These are phyloP conservation scores for Caenorhabditis latens DNA, from an alignment of 1,140 invertebrate genomes.

Conservation along the genomic window DNA sequence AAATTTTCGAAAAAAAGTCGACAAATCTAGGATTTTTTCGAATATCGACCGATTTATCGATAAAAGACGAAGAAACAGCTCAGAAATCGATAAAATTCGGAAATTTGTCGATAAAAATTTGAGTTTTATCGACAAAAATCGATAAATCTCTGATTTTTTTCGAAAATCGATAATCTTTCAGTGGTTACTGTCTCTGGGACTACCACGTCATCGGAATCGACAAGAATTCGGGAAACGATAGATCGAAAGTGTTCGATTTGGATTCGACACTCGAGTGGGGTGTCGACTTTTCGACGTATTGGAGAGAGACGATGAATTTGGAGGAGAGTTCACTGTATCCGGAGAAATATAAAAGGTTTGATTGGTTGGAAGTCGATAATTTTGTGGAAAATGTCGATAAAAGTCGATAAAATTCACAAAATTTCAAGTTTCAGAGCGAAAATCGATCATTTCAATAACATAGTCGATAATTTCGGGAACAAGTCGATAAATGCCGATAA, in stretches of 20 bases:
- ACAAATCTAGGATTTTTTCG: no score
- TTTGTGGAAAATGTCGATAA: background rate
- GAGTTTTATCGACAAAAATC: background rate
- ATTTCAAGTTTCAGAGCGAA: background rate
- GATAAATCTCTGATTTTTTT: no score
- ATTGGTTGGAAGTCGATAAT: background rate
- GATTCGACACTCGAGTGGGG: slow-evolving; percentile 47
- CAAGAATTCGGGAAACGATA: background rate
- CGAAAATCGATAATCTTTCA: slow-evolving; percentile 10
- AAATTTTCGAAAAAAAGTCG: no score
- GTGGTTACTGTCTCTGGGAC: slow-evolving; percentile 49
- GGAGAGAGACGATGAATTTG: background rate
- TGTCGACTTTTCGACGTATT: slow-evolving; percentile 30
- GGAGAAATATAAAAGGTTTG: background rate
- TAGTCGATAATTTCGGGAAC: no score
- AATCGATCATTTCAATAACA: background rate
- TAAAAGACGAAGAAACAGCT: no score
- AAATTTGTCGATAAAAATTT: background rate
- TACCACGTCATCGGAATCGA: slow-evolving; percentile 56
- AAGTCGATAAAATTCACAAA: background rate
- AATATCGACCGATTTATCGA: background rate
- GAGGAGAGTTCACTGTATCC: background rate
- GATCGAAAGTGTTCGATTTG: slow-evolving; percentile 42
- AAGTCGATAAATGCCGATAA: no score
- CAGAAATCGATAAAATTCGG: no score